Base-by-base conservation (phyloP, 2,113 vertebrate genomes). In the Eulemur rufifrons region DNA sequence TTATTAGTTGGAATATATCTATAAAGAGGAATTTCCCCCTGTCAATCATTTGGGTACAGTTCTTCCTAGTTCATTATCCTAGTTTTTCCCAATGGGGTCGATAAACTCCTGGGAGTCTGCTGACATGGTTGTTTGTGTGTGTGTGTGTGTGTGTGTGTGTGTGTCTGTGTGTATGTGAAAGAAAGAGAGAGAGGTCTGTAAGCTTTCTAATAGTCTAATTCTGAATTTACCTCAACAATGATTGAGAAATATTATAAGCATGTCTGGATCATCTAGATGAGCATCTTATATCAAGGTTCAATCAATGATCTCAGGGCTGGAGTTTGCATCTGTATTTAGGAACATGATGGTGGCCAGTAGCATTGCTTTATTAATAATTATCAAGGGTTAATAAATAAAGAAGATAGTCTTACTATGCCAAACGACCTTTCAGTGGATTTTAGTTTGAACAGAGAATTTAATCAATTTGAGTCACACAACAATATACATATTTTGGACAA, bases 1-100 rank as follows among this genome's bases (percentile, higher is more conserved):
- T 89, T 92, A 54, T 85, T 71, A 71, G n/a, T 27, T 64, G 18
- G 91, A 91, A 78, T 66, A 69, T 39, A 91, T 63, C 52, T 74
- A 71, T 15, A 85, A 85, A 69, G 37, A 69, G 4, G 25, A 94
- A 42, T 93, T 84, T 80, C 0, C 20, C 39, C 23, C 83, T 3
- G 42, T 69, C 82, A 52, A 32, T 25, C 71, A 64, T 71, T 86
- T 81, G 68, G 20, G 63, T 45, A 56, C 13, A 77, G 23, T 63
- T 90, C 32, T 94, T 92, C 29, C 64, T 73, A 76, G 89, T 77
- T 89, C 39, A 68, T 92, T 84, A 87, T 37, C 23, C 39, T 14
- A 78, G 21, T 34, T 0, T 66, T 84, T 76, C 15, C 23, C n/a
- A 82, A 89, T 94, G n/a, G 15, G 37, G 11, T 52, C 27, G 11